Percentiles rank a stretch among this genome's conserved stretches.
phyloP scores from a whole-genome alignment of 2,113 vertebrate genomes.

The Oryzias curvinotus region DNA sequence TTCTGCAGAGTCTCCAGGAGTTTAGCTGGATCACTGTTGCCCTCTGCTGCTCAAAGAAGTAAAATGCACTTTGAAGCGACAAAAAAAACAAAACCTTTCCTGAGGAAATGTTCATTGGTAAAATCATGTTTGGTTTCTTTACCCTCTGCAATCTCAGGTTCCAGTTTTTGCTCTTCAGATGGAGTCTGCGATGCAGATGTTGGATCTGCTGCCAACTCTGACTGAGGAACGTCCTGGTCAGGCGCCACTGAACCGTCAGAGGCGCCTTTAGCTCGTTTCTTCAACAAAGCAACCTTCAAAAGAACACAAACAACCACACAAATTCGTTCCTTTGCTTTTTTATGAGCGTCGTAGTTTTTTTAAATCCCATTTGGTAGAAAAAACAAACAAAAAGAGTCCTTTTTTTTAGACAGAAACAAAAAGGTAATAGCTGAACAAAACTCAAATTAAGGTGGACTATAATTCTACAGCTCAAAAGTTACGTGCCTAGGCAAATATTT shows the following conservation, averaged over 20 bases:
- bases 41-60: constrained; percentile 70
- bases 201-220: constrained; percentile 42
- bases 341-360: background rate
- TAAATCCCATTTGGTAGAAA: background rate
- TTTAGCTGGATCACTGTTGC: constrained; percentile 73
- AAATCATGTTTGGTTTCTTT: background rate
- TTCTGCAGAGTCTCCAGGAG: constrained; percentile 82
- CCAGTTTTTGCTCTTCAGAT: constrained; percentile 59
- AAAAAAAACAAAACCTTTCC: background rate
- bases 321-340: background rate
- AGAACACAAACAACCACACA: constrained; percentile 1
- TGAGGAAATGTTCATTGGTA: background rate
- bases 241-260: constrained; percentile 60
- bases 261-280: constrained; percentile 80
- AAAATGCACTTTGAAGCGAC: constrained; percentile 21
- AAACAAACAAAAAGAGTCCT: background rate
- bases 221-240: constrained; percentile 54
- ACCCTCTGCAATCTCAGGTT: constrained; percentile 64
- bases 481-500: too few species aligned
- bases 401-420: too few species aligned
- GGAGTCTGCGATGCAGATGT: constrained; percentile 62
- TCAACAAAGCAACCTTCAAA: constrained; percentile 86
- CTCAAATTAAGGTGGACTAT: too few species aligned
- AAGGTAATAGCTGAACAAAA: too few species aligned
- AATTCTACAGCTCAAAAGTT: too few species aligned